Evolutionary conservation across 1,140 invertebrate species (phyloP).

Genomic region (Mycetomoellerius zeteki): DNA sequence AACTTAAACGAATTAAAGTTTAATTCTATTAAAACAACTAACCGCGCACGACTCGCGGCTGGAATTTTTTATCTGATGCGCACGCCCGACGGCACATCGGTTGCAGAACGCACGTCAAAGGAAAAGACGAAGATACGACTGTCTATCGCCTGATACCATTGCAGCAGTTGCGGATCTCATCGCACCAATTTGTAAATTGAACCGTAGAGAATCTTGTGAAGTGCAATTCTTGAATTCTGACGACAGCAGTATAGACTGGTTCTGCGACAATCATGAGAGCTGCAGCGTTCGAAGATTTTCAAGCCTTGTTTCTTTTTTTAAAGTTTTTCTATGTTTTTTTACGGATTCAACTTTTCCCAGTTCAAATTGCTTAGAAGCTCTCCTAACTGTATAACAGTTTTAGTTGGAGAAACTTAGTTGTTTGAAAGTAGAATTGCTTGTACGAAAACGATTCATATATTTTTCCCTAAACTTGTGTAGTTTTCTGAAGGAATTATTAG

Average conservation of each 20-base stretch:
- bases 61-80: conserved; percentile 55
- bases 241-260: not conserved
- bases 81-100: conserved; percentile 26
- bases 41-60: conserved; percentile 50
- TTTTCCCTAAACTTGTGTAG: not conserved
- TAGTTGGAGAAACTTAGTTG: conserved; percentile 21
- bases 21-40: conserved; percentile 63
- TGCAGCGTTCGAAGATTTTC: not conserved
- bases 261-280: conserved; percentile 6
- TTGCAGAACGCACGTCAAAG: not conserved
- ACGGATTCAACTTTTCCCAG: not conserved
- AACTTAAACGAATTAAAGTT: conserved; percentile 62
- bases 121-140: conserved; percentile 33
- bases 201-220: conserved; percentile 25
- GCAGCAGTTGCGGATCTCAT: conserved; percentile 36
- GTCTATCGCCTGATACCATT: not conserved
- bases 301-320: not conserved
- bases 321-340: not conserved
- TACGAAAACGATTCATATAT: conserved; percentile 21
- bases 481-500: conserved; percentile 13
- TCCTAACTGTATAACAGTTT: conserved; percentile 39
- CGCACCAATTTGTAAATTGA: conserved; percentile 53
- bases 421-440: conserved; percentile 32
- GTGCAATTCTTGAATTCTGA: conserved; percentile 32
- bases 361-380: conserved; percentile 24